phyloP scores from a whole-genome alignment of 2,797 vertebrate genomes.

The Notamacropus eugenii region DNA sequence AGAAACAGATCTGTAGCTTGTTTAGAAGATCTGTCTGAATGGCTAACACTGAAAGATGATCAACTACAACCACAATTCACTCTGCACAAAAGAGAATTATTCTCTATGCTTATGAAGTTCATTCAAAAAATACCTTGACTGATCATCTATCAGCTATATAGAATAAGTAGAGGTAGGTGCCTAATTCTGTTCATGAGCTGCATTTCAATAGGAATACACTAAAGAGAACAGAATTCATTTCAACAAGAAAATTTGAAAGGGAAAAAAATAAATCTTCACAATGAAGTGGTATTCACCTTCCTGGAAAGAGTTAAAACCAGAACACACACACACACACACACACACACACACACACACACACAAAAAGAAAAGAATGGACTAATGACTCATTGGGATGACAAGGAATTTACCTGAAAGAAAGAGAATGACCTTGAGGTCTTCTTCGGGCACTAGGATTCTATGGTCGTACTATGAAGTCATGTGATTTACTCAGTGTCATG shows the following conservation, averaged over 20 bases:
- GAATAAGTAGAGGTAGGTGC: neutral
- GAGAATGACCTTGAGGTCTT: neutral
- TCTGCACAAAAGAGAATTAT: neutral
- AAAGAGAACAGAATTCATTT: constrained; percentile 14
- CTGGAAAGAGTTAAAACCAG: neutral
- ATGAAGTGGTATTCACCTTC: neutral
- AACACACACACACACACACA: too few species aligned
- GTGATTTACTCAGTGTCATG: neutral
- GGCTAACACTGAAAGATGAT: constrained; percentile 95
- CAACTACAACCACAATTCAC: constrained; percentile 86
- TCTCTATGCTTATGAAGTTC: neutral
- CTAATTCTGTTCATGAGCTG: neutral
- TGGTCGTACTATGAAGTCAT: neutral
- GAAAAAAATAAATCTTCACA: neutral
- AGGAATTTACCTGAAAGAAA: neutral
- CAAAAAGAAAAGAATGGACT: neutral
- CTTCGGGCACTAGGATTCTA: neutral
- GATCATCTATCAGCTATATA: neutral
- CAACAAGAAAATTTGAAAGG: neutral
- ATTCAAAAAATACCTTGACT: neutral
- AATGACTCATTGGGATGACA: neutral
- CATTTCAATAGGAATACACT: neutral
- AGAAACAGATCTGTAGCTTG: constrained; percentile 93
- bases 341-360: too few species aligned
- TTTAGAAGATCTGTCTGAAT: constrained; percentile 95